Evolutionary conservation across 2,888 invertebrate species (phyloP).

Genomic region (Leptinotarsa tumamoca): DNA sequence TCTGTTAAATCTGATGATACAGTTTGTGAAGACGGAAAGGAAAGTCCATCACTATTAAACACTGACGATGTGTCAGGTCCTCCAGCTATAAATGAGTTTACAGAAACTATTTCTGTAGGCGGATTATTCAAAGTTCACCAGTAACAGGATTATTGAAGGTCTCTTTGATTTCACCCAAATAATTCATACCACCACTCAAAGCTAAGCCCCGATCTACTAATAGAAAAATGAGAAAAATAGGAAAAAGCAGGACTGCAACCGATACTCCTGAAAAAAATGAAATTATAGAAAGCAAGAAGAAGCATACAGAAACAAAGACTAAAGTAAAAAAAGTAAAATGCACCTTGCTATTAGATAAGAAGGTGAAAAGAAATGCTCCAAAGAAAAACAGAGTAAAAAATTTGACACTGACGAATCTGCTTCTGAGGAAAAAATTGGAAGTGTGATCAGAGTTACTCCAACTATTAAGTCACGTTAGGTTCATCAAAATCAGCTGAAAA

Average conservation of each 20-base stretch:
- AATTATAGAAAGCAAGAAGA: background rate
- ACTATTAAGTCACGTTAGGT: background rate
- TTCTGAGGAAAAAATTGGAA: background rate
- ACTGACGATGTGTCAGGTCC: background rate
- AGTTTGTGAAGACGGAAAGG: background rate
- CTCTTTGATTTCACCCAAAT: background rate
- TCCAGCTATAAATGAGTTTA: background rate
- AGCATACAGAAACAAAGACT: background rate
- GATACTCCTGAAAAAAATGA: background rate
- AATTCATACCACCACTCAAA: background rate
- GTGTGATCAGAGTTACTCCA: background rate
- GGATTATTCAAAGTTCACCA: background rate
- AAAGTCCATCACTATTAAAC: background rate
- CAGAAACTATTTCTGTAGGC: background rate
- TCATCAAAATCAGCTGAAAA: background rate
- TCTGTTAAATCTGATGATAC: background rate
- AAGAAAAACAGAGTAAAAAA: background rate
- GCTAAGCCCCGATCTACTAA: background rate
- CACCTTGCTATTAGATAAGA: background rate
- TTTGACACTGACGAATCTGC: too few species aligned
- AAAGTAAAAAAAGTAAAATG: background rate
- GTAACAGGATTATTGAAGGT: background rate
- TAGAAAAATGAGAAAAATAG: background rate
- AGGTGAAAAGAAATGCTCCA: background rate
- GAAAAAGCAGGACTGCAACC: background rate